Conservation (phyloP, 1,140 invertebrate species). For the Frieseomelitta varia region DNA sequence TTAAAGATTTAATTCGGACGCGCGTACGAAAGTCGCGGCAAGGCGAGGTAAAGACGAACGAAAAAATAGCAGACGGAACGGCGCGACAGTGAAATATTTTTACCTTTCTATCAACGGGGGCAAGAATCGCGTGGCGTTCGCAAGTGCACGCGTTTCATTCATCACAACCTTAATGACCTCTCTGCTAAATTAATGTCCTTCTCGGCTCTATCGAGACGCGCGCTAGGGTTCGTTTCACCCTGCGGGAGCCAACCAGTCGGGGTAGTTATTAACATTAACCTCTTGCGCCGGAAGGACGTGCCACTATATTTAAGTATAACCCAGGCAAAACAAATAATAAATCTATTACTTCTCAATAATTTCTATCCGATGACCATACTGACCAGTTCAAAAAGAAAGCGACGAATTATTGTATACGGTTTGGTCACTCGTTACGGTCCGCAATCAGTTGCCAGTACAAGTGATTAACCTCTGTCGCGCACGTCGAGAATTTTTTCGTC, state of each 20-base stretch:
- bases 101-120: slow-evolving; percentile 6
- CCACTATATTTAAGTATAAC: too few relatives aligned
- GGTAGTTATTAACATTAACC: slow-evolving; percentile 26
- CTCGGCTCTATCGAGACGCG: not conserved
- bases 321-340: too few relatives aligned
- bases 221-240: not conserved
- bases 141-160: slow-evolving; percentile 18
- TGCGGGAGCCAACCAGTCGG: too few relatives aligned
- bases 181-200: slow-evolving; percentile 22
- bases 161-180: slow-evolving; percentile 31
- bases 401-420: too few relatives aligned
- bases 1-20: not conserved
- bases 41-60: not conserved
- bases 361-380: too few relatives aligned
- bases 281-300: too few relatives aligned
- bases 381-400: too few relatives aligned
- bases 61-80: not conserved
- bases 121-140: slow-evolving; percentile 25
- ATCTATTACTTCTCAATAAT: too few relatives aligned
- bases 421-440: too few relatives aligned
- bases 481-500: too few relatives aligned
- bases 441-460: too few relatives aligned
- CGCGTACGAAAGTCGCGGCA: not conserved
- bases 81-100: slow-evolving; percentile 37
- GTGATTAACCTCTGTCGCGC: too few relatives aligned